These are phyloP conservation scores for Dendrocopos noguchii DNA, from an alignment of 2,113 vertebrate species.

Conservation along the genomic window DNA sequence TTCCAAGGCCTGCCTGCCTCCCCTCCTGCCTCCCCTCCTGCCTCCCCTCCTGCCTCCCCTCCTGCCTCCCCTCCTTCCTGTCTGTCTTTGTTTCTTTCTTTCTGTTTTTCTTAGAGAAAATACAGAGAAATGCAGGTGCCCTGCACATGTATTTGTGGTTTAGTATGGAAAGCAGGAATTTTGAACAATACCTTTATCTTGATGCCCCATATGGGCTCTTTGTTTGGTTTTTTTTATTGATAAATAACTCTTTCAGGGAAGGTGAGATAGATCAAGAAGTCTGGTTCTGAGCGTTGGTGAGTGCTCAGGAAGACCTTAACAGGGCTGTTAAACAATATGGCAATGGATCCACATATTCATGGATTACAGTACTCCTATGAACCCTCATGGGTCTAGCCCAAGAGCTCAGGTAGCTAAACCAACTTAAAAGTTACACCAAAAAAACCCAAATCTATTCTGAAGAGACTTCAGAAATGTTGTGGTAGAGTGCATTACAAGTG, in stretches of 20 bases:
- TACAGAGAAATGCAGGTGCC: background rate
- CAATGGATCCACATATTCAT: background rate
- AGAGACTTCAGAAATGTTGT: background rate
- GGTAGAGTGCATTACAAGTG: background rate
- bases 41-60: too few relatives aligned
- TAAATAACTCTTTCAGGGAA: background rate
- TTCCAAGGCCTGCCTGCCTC: background rate
- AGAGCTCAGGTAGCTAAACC: background rate
- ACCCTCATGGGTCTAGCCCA: accelerated
- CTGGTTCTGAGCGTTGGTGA: background rate
- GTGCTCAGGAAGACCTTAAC: background rate
- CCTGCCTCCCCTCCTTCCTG: too few relatives aligned
- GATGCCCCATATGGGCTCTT: background rate
- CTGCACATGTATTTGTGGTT: background rate
- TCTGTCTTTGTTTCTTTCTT: background rate
- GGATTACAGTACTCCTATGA: background rate
- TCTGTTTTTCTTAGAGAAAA: background rate
- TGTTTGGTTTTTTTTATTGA: background rate
- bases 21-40: too few relatives aligned
- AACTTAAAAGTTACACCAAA: background rate
- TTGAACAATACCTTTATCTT: background rate
- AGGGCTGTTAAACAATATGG: background rate
- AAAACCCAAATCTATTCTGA: background rate
- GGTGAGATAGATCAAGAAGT: background rate
- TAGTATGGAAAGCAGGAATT: background rate